Base-by-base conservation (phyloP, 2,888 invertebrate genomes). In the Anthrax anthrax region DNA sequence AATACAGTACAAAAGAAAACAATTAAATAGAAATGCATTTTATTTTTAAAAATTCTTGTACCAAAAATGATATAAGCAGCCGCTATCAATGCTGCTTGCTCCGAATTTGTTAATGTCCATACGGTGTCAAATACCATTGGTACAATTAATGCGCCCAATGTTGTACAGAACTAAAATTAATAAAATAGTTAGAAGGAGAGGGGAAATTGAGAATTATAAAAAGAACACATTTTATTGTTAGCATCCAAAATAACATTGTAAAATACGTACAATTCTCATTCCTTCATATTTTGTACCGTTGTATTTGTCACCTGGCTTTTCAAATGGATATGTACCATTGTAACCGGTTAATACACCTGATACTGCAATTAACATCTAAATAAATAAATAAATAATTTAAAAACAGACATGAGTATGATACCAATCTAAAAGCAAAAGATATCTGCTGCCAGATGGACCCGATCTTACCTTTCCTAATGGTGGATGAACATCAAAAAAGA, bases 401-500 rank as follows among this genome's bases (percentile, higher is more conserved):
- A 44, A 41, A 10, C 34, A n/a, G n/a, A n/a, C n/a, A n/a, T n/a
- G n/a, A n/a, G 27, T 18, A 27, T 18, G n/a, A 46, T 16, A n/a
- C 10, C 6, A 3, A 8, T 1, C 17, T 1, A 1, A 36, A 17
- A 18, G 5, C 14, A 13, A 38, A 38, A 16, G 18, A 2, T n/a
- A 12, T 8, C 19, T 18, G n/a, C n/a, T n/a, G n/a, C n/a, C n/a
- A n/a, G n/a, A n/a, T n/a, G n/a, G n/a, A n/a, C n/a, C n/a, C 40
- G 19, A 18, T 46, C 54, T 61, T 74, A 91, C 92, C 77, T 96
- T 96, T 57, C 95, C 96, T 44, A 95, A 73, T 18, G 96, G 95
- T 48, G 96, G 96, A 72, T 96, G 96, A 2, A 96, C 96, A 72
- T 96, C 96, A 70, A 96, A 96, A 71, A 96, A 96, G 67, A 95